Base-by-base conservation (phyloP, 1,140 invertebrate genomes). In the Diabrotica virgifera region DNA sequence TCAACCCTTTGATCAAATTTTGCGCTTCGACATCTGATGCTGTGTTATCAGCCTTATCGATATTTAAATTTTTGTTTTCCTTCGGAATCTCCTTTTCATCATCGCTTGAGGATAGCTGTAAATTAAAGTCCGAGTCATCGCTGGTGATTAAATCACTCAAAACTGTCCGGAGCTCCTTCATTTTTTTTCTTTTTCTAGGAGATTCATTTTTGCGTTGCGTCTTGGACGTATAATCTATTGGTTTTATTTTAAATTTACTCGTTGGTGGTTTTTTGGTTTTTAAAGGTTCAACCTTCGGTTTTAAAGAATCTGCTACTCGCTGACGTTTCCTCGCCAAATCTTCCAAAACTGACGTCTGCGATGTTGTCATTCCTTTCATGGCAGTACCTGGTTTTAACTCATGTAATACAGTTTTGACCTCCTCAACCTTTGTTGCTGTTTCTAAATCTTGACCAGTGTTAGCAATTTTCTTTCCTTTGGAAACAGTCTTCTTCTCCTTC, bases 161-260 rank as follows among this genome's bases (percentile, higher is more conserved):
- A 57, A 7, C 0, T n/a, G 12, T 37, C 5, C 12, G 12, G 10
- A 57, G 35, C 7, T 5, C n/a, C 8, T 13, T 53, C 8, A 8
- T 8, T 40, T 37, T 24, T 57, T 36, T 36, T 37, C 0, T 57
- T 12, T 57, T 57, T 13, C 12, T 36, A 13, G 55, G 55, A 2
- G 55, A 57, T 12, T 37, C 55, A 36, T 9, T 10, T 37, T 57
- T 57, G 5, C 36, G 8, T 5, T 36, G 37, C 38, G 9, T 59
- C 14, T 59, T 59, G 8, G 36, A 13, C 8, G 11, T 37, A 51
- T 37, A 13, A 11, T 38, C 5, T 9, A 59, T 51, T 8, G 58
- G 58, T 38, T 59, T 59, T 13, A 59, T 59, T 59, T 59, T 59
- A 37, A 59, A 59, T 51, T 59, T 59, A 9, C 58, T 13, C 9